Evolutionary conservation across 2,888 invertebrate species (phyloP), one percentile per base, ranked within the genome.

Genomic region (Elysia crispata): DNA sequence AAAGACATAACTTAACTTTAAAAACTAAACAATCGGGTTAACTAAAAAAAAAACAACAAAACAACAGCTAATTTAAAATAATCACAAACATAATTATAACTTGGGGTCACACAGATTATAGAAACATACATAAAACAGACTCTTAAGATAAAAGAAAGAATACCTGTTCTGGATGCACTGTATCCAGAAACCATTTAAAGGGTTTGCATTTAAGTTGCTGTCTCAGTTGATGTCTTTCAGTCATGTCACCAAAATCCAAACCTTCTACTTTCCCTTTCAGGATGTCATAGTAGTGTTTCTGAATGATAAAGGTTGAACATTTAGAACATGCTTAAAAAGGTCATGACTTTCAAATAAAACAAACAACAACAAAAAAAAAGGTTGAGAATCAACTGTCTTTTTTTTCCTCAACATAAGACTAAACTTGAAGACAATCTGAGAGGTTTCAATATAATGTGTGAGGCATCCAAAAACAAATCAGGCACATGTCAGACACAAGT

Each of bases 261-360:
- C 20, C 78, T 60, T 76, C 67, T 28, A 82, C 83, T 49, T 11
- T 64, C 15, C 82, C 83, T 5, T 41, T 41, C 41, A 81, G 76
- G 18, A 81, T 28, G n/a, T 81, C 80, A 77, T 70, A 83, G 50
- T 82, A 84, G 72, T 83, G 81, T 82, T 84, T 83, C 84, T 84
- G 62, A 8, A 31, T 41, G 41, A 41, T 41, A 41, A 11, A 41
- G 5, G 41, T 41, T 41, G 41, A n/a, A 41, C 41, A 41, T 41
- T n/a, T n/a, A n/a, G n/a, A n/a, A n/a, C n/a, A 70, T 20, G 28
- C 13, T 15, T 20, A 67, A n/a, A 8, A 23, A 67, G 6, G 31
- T 67, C 31, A 67, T 67, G 25, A 67, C 15, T 15, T 18, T n/a
- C 8, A 28, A 28, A 25, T 23, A 18, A n/a, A 23, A 23, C 30